Evolutionary conservation across 1,140 invertebrate species (phyloP), one percentile per base, ranked within the genome.

Genomic region (Phocides pigmalion): DNA sequence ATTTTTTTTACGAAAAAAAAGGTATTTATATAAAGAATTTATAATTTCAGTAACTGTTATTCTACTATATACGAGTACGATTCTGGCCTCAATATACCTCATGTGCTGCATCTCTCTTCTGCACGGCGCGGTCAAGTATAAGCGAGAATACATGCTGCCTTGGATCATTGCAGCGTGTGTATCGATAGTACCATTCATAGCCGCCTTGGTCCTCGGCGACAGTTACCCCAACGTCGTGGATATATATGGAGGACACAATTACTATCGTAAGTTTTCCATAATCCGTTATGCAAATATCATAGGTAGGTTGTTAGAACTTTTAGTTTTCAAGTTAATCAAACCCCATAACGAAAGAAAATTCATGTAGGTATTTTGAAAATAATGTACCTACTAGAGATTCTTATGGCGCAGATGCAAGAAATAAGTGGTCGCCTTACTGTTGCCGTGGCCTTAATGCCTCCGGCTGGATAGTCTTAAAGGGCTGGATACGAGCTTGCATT

Each of bases 61-160:
- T 66, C 76, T 89, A 63, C 70, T 90, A 11, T 89, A 90, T 63
- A 87, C 84, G 3, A 87, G 84, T 65, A 90, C 88, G 16, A 85
- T 89, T 25, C 63, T 90, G 49, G 87, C 86, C 8, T 80, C 86
- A 0, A 85, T 89, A 56, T 90, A 89, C 53, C 73, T 90, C 19
- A 81, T 89, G 83, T 90, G 84, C 68, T 89, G 84, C 54, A 88
- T 90, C 62, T 85, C 82, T 1, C 71, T 90, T 32, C 77, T 90
- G 17, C 81, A 90, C 66, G 88, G 88, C 35, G 88, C 88, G 3
- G 76, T 90, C 12, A 82, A 84, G 62, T 89, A 85, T 56, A 84
- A 85, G 50, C 78, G 85, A 12, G 84, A 87, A 56, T 90, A 89
- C 54, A 75, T 90, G n/a, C 41, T 88, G 47, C 88, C 86, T 3